Percentiles rank a stretch among this genome's conserved stretches.
phyloP scores from a whole-genome alignment of 2,113 vertebrate species.

The Takifugu bimaculatus region DNA sequence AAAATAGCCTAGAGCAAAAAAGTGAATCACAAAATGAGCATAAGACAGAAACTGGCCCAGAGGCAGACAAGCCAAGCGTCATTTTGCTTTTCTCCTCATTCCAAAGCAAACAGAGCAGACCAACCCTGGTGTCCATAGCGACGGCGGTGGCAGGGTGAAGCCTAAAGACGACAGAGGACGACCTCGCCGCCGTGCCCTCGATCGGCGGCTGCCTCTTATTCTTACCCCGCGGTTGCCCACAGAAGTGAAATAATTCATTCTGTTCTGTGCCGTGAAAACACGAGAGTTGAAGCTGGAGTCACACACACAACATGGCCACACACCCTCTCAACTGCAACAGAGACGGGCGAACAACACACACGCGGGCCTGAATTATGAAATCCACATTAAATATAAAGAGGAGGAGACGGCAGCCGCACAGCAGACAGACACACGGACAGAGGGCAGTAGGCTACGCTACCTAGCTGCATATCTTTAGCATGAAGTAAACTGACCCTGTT shows the following conservation, averaged over 20 bases:
- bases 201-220: constrained; percentile 29
- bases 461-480: constrained; percentile 26
- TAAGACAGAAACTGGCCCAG: constrained; percentile 20
- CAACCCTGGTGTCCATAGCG: constrained; percentile 32
- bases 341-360: constrained; percentile 48
- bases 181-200: constrained; percentile 35
- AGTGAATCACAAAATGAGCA: constrained; percentile 6
- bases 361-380: constrained; percentile 60
- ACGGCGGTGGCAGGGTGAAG: constrained; percentile 26
- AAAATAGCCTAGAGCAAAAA: constrained; percentile 30
- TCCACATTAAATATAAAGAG: constrained; percentile 63
- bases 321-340: constrained; percentile 22
- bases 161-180: constrained; percentile 11
- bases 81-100: constrained; percentile 29
- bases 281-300: background rate
- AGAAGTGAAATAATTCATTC: constrained; percentile 49
- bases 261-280: constrained; percentile 37
- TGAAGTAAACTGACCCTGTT: background rate
- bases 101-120: background rate
- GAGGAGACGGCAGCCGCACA: constrained; percentile 33
- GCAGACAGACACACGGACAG: constrained; percentile 39
- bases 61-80: constrained; percentile 8
- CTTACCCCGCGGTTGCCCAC: constrained; percentile 37
- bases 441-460: constrained; percentile 44
- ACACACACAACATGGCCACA: constrained; percentile 6